Percentiles rank a stretch among this genome's conserved stretches.
Evolutionary conservation across 2,888 invertebrate genomes (phyloP).

Genomic region (Noctuana brunneofusca): DNA sequence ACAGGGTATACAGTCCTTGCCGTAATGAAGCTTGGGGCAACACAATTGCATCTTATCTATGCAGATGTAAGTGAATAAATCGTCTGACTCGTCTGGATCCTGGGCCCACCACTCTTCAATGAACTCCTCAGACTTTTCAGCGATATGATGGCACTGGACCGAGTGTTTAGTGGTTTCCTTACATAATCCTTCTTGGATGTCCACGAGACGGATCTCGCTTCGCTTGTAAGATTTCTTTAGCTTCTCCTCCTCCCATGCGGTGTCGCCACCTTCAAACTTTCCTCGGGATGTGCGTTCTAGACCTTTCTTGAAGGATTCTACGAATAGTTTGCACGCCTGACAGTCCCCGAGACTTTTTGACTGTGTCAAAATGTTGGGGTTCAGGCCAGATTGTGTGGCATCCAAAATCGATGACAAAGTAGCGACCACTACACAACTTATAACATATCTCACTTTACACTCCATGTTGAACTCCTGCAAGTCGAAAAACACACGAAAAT

Average conservation of each 20-base stretch:
- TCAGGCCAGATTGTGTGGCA: slow-evolving; percentile 53
- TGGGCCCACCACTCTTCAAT: slow-evolving; percentile 95
- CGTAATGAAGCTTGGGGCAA: slow-evolving; percentile 93
- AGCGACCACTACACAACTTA: slow-evolving; percentile 41
- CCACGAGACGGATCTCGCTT: slow-evolving; percentile 94
- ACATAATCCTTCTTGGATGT: slow-evolving; percentile 95
- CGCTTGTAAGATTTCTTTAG: slow-evolving; percentile 90
- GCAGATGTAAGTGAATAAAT: slow-evolving; percentile 87
- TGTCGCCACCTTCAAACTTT: slow-evolving; percentile 96
- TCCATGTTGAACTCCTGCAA: slow-evolving; percentile 56
- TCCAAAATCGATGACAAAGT: slow-evolving; percentile 48
- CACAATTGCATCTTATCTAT: slow-evolving; percentile 89
- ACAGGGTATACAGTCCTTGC: no score
- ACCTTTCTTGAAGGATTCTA: slow-evolving; percentile 91
- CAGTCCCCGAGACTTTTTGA: slow-evolving; percentile 87
- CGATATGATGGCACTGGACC: slow-evolving; percentile 91
- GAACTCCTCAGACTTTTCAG: slow-evolving; percentile 90
- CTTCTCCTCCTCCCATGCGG: slow-evolving; percentile 96
- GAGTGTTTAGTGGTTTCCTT: slow-evolving; percentile 87
- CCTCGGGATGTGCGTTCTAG: slow-evolving; percentile 91
- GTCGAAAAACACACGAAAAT: slow-evolving; percentile 35
- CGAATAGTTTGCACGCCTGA: slow-evolving; percentile 88
- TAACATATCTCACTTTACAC: slow-evolving; percentile 37
- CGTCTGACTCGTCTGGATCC: slow-evolving; percentile 68
- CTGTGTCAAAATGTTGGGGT: slow-evolving; percentile 57